phyloP scores from a whole-genome alignment of 2,113 vertebrate genomes.

The Thamnophis sirtalis region DNA sequence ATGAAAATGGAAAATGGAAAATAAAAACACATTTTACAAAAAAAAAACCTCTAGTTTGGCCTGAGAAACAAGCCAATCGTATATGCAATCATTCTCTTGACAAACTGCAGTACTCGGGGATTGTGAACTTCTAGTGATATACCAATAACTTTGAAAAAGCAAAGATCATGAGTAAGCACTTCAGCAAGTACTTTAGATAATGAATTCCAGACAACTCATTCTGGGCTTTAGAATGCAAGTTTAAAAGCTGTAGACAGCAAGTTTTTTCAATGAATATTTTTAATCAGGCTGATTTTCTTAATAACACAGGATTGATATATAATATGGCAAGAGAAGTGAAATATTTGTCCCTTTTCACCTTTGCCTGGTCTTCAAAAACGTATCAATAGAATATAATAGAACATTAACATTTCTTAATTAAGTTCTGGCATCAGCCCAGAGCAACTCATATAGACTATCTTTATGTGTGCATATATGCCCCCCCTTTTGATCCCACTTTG shows the following conservation, averaged over 20 bases:
- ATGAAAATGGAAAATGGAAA: no score
- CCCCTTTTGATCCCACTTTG: not conserved
- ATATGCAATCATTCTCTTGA: not conserved
- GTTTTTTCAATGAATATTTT: not conserved
- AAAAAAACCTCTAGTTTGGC: not conserved
- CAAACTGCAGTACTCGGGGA: not conserved
- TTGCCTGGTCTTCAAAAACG: not conserved
- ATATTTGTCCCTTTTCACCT: not conserved
- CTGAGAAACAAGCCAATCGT: not conserved
- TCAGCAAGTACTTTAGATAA: constrained; percentile 12
- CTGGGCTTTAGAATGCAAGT: not conserved
- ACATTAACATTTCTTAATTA: not conserved
- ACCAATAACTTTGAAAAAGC: not conserved
- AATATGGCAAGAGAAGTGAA: not conserved
- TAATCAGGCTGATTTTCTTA: constrained; percentile 9
- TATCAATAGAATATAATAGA: not conserved
- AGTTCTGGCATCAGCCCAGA: not conserved
- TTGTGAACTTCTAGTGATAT: not conserved
- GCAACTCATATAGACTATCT: not conserved
- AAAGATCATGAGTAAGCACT: constrained; percentile 3
- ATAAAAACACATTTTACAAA: no score
- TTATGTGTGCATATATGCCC: not conserved
- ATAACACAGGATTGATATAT: not conserved
- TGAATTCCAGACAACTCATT: not conserved
- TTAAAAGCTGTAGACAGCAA: not conserved